Percentiles rank a stretch among this genome's conserved stretches.
Conservation (phyloP, 1,140 invertebrate species). For the Sinella curviseta region DNA sequence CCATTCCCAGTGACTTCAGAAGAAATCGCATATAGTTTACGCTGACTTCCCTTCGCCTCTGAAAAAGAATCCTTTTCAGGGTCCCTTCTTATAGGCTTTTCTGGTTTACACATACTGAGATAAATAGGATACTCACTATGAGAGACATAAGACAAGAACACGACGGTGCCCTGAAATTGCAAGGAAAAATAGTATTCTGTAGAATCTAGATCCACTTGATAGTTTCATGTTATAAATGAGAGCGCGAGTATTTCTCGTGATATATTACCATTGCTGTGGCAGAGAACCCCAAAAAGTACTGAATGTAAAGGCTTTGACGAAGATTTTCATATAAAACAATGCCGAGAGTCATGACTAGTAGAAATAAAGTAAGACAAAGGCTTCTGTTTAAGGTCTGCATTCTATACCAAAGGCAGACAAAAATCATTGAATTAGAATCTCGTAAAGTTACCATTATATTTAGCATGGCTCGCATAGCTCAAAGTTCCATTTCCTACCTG, state of each 20-base stretch:
- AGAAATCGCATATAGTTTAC: background rate
- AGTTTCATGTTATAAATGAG: too few relatives aligned
- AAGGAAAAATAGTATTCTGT: background rate
- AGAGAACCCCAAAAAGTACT: slow-evolving; percentile 41
- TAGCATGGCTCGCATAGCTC: background rate
- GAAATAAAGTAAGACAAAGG: slow-evolving; percentile 32
- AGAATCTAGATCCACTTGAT: background rate
- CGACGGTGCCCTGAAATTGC: background rate
- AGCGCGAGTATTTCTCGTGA: too few relatives aligned
- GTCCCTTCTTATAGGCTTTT: background rate
- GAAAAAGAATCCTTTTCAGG: background rate
- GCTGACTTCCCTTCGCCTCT: background rate
- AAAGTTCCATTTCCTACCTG: background rate
- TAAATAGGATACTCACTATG: background rate
- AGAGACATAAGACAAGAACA: background rate
- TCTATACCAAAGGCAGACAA: slow-evolving; percentile 29
- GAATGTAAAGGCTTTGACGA: slow-evolving; percentile 20
- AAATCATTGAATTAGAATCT: too few relatives aligned
- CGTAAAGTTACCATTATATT: too few relatives aligned
- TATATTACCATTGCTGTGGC: slow-evolving; percentile 33
- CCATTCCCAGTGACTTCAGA: background rate
- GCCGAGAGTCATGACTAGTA: slow-evolving; percentile 34
- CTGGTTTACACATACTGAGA: background rate
- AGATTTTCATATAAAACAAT: slow-evolving; percentile 39
- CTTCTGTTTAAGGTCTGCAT: slow-evolving; percentile 38